Percentiles rank a stretch among this genome's conserved stretches.
Conservation (phyloP, 2,113 vertebrate species). For the Clarias macrocephalus region DNA sequence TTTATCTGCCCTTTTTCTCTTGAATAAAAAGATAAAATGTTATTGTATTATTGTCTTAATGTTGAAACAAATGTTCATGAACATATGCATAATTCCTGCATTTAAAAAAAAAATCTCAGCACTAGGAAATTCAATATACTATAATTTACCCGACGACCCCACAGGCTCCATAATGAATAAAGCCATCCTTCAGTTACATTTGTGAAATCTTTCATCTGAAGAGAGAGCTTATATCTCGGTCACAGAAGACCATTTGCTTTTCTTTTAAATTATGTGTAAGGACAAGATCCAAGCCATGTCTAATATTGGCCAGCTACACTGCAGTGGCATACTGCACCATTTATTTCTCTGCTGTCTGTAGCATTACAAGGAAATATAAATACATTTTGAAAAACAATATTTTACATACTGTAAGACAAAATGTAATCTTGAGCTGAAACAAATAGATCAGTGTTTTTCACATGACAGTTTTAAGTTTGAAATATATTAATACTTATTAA, state of each 20-base stretch:
- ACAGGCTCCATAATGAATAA: neutral
- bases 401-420: neutral
- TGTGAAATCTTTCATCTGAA: conserved; percentile 3
- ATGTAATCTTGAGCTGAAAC: neutral
- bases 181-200: neutral
- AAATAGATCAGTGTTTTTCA: neutral
- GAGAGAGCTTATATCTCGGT: neutral
- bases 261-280: conserved; percentile 20
- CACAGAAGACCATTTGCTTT: conserved; percentile 28
- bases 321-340: conserved; percentile 21
- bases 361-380: conserved; percentile 25
- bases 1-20: conserved; percentile 4
- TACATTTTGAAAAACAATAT: neutral
- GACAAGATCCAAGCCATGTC: conserved; percentile 5
- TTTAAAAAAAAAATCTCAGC: conserved; percentile 6
- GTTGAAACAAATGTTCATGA: neutral
- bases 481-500: neutral
- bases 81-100: neutral
- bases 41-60: neutral
- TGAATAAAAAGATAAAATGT: neutral
- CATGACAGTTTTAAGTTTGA: neutral
- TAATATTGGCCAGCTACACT: conserved; percentile 1
- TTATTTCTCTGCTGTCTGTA: neutral
- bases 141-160: neutral
- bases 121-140: conserved; percentile 14